Percentiles rank a stretch among this genome's conserved stretches.
phyloP scores from a whole-genome alignment of 2,113 vertebrate genomes.

The Cololabis saira region DNA sequence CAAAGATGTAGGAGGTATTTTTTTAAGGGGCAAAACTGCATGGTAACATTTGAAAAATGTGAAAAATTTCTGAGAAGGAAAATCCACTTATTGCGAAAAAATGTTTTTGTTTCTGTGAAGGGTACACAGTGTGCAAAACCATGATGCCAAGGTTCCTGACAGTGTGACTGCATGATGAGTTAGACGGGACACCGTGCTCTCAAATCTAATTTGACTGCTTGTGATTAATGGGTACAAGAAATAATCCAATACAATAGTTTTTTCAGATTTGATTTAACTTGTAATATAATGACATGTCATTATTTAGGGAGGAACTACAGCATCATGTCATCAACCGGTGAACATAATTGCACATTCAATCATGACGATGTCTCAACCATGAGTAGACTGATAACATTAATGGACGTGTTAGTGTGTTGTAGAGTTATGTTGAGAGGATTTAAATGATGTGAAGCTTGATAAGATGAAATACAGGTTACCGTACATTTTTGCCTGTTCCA shows the following conservation, averaged over 20 bases:
- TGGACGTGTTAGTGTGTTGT: too few species aligned
- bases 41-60: too few species aligned
- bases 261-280: background rate
- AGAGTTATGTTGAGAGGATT: background rate
- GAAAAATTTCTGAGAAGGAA: too few species aligned
- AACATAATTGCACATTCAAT: background rate
- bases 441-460: background rate
- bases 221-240: background rate
- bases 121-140: background rate
- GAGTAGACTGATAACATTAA: background rate
- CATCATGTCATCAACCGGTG: background rate
- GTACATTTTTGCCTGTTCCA: too few species aligned
- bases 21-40: too few species aligned
- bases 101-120: too few species aligned
- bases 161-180: background rate
- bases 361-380: background rate
- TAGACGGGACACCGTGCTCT: background rate
- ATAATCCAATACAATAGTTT: background rate
- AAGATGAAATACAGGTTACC: too few species aligned
- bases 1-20: too few species aligned
- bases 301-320: background rate
- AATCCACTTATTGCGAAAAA: too few species aligned
- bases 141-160: background rate
- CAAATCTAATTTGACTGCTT: conserved; percentile 6
- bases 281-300: background rate